A percentile compares a stretch with the other conserved stretches of the same genome.
Conservation (phyloP, 37 sponge, comb jelly and placozoan species). For the Petrosia ficiformis region DNA sequence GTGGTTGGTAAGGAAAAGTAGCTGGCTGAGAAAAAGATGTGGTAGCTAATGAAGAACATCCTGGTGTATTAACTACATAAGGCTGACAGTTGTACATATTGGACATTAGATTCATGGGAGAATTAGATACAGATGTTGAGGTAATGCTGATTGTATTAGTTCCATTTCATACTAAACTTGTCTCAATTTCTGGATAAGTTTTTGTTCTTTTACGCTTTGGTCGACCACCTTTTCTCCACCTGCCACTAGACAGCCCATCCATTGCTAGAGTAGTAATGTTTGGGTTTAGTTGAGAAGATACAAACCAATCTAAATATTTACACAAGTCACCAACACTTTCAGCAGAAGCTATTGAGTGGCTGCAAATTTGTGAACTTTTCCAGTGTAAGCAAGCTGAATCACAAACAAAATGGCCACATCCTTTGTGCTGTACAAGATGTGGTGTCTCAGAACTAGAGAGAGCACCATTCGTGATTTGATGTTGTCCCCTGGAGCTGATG, state of each 20-base stretch:
- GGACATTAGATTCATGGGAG: too few species aligned
- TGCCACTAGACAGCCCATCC: slow-evolving; percentile 13
- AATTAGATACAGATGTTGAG: too few species aligned
- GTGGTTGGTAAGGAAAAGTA: too few species aligned
- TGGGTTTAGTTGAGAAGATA: background rate
- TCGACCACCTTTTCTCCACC: slow-evolving; percentile 23
- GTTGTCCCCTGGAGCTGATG: slow-evolving; percentile 23
- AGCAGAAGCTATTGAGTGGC: slow-evolving; percentile 25
- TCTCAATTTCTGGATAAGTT: too few species aligned
- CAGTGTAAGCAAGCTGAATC: slow-evolving; percentile 16
- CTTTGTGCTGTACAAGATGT: background rate
- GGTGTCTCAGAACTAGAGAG: background rate
- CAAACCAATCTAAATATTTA: slow-evolving; percentile 23
- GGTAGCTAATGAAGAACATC: too few species aligned
- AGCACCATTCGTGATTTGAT: slow-evolving; percentile 4
- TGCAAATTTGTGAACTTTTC: slow-evolving; percentile 19
- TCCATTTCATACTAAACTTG: too few species aligned
- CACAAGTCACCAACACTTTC: background rate
- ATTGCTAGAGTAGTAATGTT: slow-evolving; percentile 19
- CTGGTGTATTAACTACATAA: too few species aligned
- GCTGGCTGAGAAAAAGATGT: too few species aligned
- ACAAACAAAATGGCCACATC: slow-evolving; percentile 22
- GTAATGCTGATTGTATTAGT: too few species aligned
- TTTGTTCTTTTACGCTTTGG: slow-evolving; percentile 10
- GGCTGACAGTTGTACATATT: too few species aligned